Evolutionary conservation across 1,140 invertebrate species (phyloP).

Genomic region (Apocrypta bakeri): DNA sequence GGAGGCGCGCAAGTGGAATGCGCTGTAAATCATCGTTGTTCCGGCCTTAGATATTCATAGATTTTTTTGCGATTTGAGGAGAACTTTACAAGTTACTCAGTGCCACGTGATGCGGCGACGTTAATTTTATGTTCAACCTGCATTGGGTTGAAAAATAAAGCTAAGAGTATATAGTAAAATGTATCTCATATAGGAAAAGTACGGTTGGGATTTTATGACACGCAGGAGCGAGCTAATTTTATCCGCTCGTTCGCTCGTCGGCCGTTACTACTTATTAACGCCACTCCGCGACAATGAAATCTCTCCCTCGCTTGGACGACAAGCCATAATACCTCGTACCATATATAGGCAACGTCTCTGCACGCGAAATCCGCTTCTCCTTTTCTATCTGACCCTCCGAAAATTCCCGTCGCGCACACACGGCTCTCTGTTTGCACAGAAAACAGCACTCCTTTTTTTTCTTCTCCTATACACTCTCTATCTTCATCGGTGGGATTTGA

Average conservation of each 20-base stretch:
- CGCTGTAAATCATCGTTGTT: not conserved
- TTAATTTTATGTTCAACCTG: not conserved
- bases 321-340: not conserved
- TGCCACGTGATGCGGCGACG: not conserved
- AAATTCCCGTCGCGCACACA: not conserved
- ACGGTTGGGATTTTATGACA: not conserved
- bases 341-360: not conserved
- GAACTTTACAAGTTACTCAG: no score
- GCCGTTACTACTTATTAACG: constrained; percentile 9
- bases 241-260: constrained; percentile 23
- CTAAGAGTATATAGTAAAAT: not conserved
- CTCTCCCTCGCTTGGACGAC: not conserved
- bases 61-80: no score
- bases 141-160: not conserved
- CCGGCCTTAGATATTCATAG: no score
- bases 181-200: not conserved
- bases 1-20: not conserved
- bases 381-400: not conserved
- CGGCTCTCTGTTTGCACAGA: constrained; percentile 41
- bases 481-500: constrained; percentile 27
- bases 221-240: constrained; percentile 29
- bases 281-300: constrained; percentile 9
- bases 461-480: not conserved
- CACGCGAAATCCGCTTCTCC: not conserved
- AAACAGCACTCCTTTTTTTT: constrained; percentile 18